Evolutionary conservation across 2,113 vertebrate species (phyloP), one percentile per base, ranked within the genome.

Genomic region (Percopsis transmontana): DNA sequence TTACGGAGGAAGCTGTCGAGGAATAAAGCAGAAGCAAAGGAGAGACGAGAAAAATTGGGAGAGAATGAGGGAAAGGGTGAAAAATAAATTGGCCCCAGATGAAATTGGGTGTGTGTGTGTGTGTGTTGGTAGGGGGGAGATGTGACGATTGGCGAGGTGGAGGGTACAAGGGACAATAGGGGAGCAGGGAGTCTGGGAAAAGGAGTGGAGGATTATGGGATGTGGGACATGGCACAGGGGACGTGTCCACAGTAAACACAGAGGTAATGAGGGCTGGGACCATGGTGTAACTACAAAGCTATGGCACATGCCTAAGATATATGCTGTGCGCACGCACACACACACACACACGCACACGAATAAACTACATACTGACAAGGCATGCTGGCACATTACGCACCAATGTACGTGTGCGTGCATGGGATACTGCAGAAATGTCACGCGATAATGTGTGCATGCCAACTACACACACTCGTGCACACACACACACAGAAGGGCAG

Each of bases 141-240:
- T 68, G 68, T 1, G 53, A 66, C 33, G 7, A 72, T 76, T 77
- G 76, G 82, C 76, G 72, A 21, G 66, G 58, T 72, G 65, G 69
- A 77, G 86, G 88, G 81, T 90, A 84, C 87, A 65, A 57, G 75
- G 79, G 84, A 81, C 79, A 86, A 85, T 76, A 67, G 66, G 55
- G 47, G 23, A 76, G 83, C 79, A 82, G 38, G 68, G 74, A 60
- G 66, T 80, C 73, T 83, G 86, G 84, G 79, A 87, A 84, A 41
- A 66, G 71, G 72, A 70, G 82, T 79, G 80, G 77, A 84, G 88
- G 87, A 88, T 89, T 90, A 84, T 80, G 76, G 83, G 81, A 90
- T 85, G 78, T 87, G 65, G 88, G 76, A 87, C 85, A 77, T 79
- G 88, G 60, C 81, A 74, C 82, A 58, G 40, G 87, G 74, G 88